Percentiles rank a stretch among this genome's conserved stretches.
phyloP scores from a whole-genome alignment of 2,888 invertebrate species.

The Fragum fragum region DNA sequence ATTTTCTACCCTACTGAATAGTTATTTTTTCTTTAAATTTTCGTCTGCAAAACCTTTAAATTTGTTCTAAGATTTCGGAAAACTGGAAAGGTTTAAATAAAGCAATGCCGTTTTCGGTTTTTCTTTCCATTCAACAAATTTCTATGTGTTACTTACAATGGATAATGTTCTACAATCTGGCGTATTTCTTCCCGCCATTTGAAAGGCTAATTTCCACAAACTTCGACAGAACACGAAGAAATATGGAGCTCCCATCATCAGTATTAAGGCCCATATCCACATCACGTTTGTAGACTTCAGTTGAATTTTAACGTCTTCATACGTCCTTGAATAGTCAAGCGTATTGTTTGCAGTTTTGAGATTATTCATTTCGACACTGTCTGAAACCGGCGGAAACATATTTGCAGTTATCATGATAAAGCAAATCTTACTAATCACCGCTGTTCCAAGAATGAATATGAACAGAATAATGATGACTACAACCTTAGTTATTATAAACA shows the following conservation, averaged over 20 bases:
- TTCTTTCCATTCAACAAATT: too few species aligned
- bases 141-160: constrained; percentile 71
- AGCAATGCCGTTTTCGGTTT: too few species aligned
- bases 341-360: constrained; percentile 8
- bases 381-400: constrained; percentile 46
- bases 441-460: constrained; percentile 68
- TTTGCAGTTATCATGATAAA: constrained; percentile 75
- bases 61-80: too few species aligned
- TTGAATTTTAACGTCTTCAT: background rate
- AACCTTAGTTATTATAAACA: constrained; percentile 71
- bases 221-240: constrained; percentile 67
- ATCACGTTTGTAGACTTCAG: constrained; percentile 65
- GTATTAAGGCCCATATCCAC: constrained; percentile 79
- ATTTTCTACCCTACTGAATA: too few species aligned
- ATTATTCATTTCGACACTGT: background rate
- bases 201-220: constrained; percentile 71
- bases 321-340: constrained; percentile 21
- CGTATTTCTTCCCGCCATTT: constrained; percentile 59
- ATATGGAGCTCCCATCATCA: constrained; percentile 76
- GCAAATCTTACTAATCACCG: constrained; percentile 73
- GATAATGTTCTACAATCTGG: constrained; percentile 63
- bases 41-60: too few species aligned
- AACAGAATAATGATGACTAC: constrained; percentile 68
- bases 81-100: too few species aligned
- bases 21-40: too few species aligned